Evolutionary conservation across 2,888 invertebrate genomes (phyloP), one percentile per base, ranked within the genome.

Genomic region (Hoplodrina ambigua): DNA sequence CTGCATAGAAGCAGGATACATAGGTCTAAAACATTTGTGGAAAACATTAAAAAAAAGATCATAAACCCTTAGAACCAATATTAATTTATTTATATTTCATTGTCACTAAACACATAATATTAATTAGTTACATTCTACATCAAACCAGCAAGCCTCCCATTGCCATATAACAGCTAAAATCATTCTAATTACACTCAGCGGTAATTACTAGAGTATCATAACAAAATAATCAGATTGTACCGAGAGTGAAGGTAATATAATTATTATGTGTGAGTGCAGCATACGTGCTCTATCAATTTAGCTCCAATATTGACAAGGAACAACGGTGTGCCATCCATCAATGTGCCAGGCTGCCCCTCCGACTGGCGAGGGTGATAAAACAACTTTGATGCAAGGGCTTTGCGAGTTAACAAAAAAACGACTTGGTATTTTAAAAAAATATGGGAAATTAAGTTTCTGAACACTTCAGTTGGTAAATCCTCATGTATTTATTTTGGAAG

Each of bases 261-360:
- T 78, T 78, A 78, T 71, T 55, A 71, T 71, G 69, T 80, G 78
- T 84, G 60, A 75, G 78, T 78, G 75, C 69, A 63, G 58, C 61
- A 82, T 78, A 89, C 91, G 91, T 90, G 91, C 91, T 94, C 92
- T 93, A 94, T 94, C 94, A 94, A 93, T 93, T 92, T 92, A 86
- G 88, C 85, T 87, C 85, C 85, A 87, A 86, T 93, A 94, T 94
- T 92, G 94, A 93, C 92, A 89, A 86, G 80, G 83, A 81, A 83
- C 83, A 84, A 82, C 87, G 85, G 84, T 85, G 81, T 68, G 89
- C 88, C 88, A 94, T 94, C 94, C 90, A 94, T 94, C 94, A 94
- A 88, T 79, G 81, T 89, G 88, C 85, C 89, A 87, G 65, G 58
- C 69, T 68, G 73, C 83, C 84, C 84, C 75, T 73, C 82, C 74